Evolutionary conservation across 2,888 invertebrate genomes (phyloP), one percentile per base, ranked within the genome.

Genomic region (Phania funesta): DNA sequence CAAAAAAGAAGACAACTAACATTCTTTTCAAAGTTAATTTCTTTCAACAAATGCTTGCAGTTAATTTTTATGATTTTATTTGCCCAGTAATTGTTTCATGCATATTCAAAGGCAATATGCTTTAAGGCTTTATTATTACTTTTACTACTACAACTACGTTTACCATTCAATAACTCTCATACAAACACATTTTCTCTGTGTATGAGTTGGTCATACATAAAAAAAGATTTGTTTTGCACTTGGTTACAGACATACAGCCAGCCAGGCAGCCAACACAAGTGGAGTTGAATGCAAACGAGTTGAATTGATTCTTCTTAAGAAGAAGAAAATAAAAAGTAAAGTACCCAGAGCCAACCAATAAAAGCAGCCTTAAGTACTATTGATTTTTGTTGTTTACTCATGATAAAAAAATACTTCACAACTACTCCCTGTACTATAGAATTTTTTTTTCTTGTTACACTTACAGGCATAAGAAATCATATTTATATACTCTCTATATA

Each of bases 311-410:
- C n/a, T n/a, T n/a, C n/a, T n/a, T n/a, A n/a, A n/a, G n/a, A n/a
- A n/a, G 8, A 70, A 48, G 16, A 22, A 48, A 75, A 71, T 35
- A 46, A 65, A 71, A 52, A 84, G 8, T 60, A 41, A 41, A 76
- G 50, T 58, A 84, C 54, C 48, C 54, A 24, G 83, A 74, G 64
- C 85, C 83, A 84, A 84, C 48, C 86, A 87, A 86, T 86, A 80
- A 73, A 79, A 85, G 84, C 86, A 87, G 86, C 87, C 87, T 86
- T 87, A 87, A 87, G 87, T 87, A 87, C 87, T 87, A 86, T 87
- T 77, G 50, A 80, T 82, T 84, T 84, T 84, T 85, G 84, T 81
- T 62, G 80, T 83, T 76, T 83, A 60, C 73, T 73, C 67, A 62
- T 77, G 62, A 76, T 81, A 81, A 75, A 80, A 29, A 29, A 44